Evolutionary conservation across 2,888 invertebrate species (phyloP).

Genomic region (Rhamphomyia laevipes): DNA sequence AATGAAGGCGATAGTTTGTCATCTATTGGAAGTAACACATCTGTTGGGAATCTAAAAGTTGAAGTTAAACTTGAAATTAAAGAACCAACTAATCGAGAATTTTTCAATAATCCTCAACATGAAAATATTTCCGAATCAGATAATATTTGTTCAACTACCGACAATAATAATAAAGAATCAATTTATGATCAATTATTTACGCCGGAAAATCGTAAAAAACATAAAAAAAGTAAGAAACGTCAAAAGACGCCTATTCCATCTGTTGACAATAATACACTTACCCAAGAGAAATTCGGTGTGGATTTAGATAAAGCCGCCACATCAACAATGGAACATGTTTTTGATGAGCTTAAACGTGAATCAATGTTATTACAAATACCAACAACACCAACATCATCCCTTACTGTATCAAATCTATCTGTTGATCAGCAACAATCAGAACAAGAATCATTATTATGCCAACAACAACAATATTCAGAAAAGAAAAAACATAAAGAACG

Average conservation of each 20-base stretch:
- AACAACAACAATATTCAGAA: conserved; percentile 38
- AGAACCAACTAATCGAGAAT: conserved; percentile 7
- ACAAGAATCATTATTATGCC: conserved; percentile 30
- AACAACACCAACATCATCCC: conserved; percentile 15
- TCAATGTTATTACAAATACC: conserved; percentile 13
- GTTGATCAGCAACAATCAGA: conserved; percentile 6
- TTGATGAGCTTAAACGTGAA: conserved; percentile 42
- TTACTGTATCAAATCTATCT: not conserved
- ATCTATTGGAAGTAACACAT: not conserved
- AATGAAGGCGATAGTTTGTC: conserved; percentile 38
- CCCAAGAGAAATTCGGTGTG: not conserved
- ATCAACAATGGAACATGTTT: conserved; percentile 34
- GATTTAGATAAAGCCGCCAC: conserved; percentile 19
- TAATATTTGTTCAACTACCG: conserved; percentile 14
- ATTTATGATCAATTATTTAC: conserved; percentile 35
- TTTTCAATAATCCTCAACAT: conserved; percentile 6
- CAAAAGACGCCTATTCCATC: conserved; percentile 45
- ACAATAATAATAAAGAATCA: conserved; percentile 41
- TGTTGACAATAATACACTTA: conserved; percentile 10
- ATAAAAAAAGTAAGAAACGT: conserved; percentile 74
- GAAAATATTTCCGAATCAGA: conserved; percentile 18
- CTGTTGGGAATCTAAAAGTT: conserved; percentile 11
- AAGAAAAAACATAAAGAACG: conserved; percentile 36
- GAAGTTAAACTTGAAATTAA: conserved; percentile 12
- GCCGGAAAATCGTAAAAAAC: conserved; percentile 56